Evolutionary conservation across 2,797 vertebrate genomes (phyloP).

Genomic region (Dendrocincla tyrannina): DNA sequence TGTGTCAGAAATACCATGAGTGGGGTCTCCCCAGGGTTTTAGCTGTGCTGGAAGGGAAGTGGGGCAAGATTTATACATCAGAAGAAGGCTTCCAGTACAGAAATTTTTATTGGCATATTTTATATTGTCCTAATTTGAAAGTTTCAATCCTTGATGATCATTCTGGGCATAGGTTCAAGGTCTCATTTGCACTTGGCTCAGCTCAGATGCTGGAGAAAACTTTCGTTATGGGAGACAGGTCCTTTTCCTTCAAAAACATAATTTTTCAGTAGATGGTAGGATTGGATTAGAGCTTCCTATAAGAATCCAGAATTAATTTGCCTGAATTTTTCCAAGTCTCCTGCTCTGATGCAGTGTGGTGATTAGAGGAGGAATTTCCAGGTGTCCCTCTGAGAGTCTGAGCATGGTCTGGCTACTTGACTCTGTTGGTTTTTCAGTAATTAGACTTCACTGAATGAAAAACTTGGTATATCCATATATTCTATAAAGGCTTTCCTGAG

Average conservation of each 20-base stretch:
- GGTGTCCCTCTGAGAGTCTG: neutral
- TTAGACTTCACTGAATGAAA: neutral
- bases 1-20: neutral
- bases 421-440: neutral
- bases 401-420: neutral
- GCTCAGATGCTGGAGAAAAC: conserved; percentile 6
- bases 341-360: neutral
- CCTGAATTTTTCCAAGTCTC: neutral
- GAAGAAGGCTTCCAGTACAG: neutral
- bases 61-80: neutral
- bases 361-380: conserved; percentile 2
- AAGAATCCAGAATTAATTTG: neutral
- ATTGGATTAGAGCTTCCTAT: conserved; percentile 6
- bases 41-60: neutral
- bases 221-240: neutral
- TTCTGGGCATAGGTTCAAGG: conserved; percentile 37
- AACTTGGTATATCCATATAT: neutral
- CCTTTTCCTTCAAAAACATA: conserved; percentile 7
- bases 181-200: conserved; percentile 43
- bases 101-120: conserved; percentile 36
- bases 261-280: neutral
- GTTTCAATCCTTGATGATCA: conserved; percentile 15
- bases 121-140: conserved; percentile 1
- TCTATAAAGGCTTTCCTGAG: neutral
- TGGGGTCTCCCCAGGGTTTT: neutral